These are phyloP conservation scores for Lamellibrachia columna DNA, from an alignment of 2,888 invertebrate species.

Conservation along the genomic window DNA sequence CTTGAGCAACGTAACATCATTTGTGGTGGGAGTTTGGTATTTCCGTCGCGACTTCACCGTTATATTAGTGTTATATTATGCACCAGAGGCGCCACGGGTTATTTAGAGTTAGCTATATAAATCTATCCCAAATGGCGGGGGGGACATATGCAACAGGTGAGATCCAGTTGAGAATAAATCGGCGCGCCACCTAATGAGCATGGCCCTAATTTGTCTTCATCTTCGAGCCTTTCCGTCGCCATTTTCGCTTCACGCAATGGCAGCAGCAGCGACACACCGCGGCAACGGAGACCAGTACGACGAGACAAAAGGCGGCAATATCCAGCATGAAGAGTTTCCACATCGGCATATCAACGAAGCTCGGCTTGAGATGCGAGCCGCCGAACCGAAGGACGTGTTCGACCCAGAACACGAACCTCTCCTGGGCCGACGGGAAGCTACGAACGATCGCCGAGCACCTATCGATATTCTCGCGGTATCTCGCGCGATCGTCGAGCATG, in stretches of 20 bases:
- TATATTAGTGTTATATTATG: too few relatives aligned
- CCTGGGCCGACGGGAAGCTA: slow-evolving; percentile 24
- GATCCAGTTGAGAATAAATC: too few relatives aligned
- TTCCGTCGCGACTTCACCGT: too few relatives aligned
- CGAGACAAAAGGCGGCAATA: not conserved
- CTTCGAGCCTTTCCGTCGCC: not conserved
- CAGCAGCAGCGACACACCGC: not conserved
- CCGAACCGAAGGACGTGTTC: not conserved
- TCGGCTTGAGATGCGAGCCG: not conserved
- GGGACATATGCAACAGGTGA: too few relatives aligned
- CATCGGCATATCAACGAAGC: not conserved
- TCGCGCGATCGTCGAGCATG: slow-evolving; percentile 1
- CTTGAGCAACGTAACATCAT: too few relatives aligned
- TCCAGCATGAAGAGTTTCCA: not conserved
- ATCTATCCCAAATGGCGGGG: too few relatives aligned
- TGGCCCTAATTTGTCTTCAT: not conserved
- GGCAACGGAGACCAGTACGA: not conserved
- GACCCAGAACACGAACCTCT: slow-evolving; percentile 7
- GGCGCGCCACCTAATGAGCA: not conserved
- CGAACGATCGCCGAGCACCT: slow-evolving; percentile 30
- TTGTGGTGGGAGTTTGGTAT: too few relatives aligned
- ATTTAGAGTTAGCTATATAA: too few relatives aligned
- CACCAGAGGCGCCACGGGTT: too few relatives aligned
- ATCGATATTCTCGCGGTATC: slow-evolving; percentile 22
- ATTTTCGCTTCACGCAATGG: not conserved